phyloP scores from a whole-genome alignment of 2,797 vertebrate species.

The Hylomyscus alleni region DNA sequence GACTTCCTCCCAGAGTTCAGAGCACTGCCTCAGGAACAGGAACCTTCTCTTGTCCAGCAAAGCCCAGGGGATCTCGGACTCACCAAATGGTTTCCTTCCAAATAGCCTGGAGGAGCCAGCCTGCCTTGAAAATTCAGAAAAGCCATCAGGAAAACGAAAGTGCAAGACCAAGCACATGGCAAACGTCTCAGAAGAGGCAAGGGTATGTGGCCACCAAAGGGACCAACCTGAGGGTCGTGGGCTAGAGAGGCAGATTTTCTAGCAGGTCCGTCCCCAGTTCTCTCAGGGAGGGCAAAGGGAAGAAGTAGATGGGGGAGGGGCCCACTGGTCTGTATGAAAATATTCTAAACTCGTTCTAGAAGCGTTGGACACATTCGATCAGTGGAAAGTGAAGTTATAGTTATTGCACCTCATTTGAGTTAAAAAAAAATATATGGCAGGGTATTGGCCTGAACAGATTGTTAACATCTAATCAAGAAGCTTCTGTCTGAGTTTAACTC shows the following conservation, averaged over 20 bases:
- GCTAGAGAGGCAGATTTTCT: background rate
- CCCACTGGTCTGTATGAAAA: conserved; percentile 28
- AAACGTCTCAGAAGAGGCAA: conserved; percentile 88
- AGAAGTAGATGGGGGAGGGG: background rate
- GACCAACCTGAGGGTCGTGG: background rate
- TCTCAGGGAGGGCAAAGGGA: background rate
- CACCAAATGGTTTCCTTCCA: conserved; percentile 89
- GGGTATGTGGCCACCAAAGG: conserved; percentile 79
- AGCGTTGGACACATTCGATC: background rate
- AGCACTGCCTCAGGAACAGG: conserved; percentile 88
- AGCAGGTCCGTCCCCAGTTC: background rate
- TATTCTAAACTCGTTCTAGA: conserved; percentile 55
- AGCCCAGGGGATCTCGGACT: conserved; percentile 86
- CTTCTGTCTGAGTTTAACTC: conserved; percentile 67
- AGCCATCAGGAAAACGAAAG: conserved; percentile 98
- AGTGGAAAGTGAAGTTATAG: conserved; percentile 50
- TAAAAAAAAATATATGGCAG: conserved; percentile 54
- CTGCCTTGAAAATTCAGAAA: conserved; percentile 91
- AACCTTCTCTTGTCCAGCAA: conserved; percentile 86
- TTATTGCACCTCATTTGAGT: conserved; percentile 57
- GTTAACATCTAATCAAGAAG: conserved; percentile 67
- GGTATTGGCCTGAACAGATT: conserved; percentile 64
- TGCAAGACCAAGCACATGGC: conserved; percentile 98
- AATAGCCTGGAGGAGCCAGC: conserved; percentile 89
- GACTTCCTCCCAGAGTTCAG: conserved; percentile 83